Conservation (phyloP, 2,113 vertebrate species). For the Orycteropus afer region DNA sequence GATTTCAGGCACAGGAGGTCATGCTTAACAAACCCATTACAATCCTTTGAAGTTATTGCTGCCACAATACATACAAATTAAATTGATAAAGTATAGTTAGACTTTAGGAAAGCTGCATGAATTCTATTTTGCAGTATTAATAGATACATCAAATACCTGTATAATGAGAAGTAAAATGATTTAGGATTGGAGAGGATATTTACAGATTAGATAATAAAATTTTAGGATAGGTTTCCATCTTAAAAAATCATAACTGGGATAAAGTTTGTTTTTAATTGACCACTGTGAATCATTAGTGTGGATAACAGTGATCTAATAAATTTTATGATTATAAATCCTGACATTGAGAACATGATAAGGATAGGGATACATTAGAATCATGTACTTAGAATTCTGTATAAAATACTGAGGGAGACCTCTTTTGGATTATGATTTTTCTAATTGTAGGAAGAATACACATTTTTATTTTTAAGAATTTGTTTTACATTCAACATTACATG, state of each 20-base stretch:
- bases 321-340: neutral
- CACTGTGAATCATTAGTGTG: neutral
- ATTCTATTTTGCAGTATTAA: neutral
- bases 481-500: no score
- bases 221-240: neutral
- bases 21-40: constrained; percentile 22
- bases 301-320: neutral
- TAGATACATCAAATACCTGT: neutral
- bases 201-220: neutral
- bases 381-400: neutral
- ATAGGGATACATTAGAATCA: neutral
- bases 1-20: constrained; percentile 36
- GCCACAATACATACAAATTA: constrained; percentile 11
- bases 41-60: constrained; percentile 25
- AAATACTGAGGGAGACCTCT: neutral
- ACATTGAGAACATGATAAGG: neutral
- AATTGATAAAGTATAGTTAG: neutral
- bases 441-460: neutral
- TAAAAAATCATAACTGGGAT: neutral
- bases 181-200: neutral
- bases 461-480: no score
- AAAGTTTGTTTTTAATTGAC: neutral
- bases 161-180: neutral
- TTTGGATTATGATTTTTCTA: neutral
- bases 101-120: neutral